These are phyloP conservation scores for Pachycephus smyrnensis DNA, from an alignment of 2,888 invertebrate species.

Conservation along the genomic window DNA sequence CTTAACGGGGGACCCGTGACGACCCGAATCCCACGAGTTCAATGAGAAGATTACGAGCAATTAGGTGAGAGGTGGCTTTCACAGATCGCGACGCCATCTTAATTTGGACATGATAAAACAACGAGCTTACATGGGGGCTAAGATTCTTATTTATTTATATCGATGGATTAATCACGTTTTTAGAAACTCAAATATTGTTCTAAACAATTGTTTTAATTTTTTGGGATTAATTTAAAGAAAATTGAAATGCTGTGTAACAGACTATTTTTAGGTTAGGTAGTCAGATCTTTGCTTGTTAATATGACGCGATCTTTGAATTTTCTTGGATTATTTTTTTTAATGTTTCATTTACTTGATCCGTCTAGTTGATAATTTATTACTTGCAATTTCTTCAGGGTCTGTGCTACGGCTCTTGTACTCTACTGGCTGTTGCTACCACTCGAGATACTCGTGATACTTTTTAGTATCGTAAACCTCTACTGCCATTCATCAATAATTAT, in stretches of 20 bases:
- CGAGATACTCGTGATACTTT: not conserved
- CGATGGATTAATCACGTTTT: not conserved
- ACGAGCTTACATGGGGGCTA: not conserved
- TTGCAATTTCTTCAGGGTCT: not conserved
- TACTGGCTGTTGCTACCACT: not conserved
- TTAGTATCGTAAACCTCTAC: not conserved
- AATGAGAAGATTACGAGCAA: not conserved
- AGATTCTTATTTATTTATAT: not conserved
- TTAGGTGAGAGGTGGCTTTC: not conserved
- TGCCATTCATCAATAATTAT: not conserved
- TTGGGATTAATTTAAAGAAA: not conserved
- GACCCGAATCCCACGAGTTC: constrained; percentile 9
- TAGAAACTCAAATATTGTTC: not conserved
- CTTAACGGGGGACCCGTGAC: not conserved
- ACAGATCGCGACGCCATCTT: not conserved
- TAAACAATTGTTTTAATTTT: not conserved
- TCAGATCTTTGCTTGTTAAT: not conserved
- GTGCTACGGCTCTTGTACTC: not conserved
- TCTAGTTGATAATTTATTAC: not conserved
- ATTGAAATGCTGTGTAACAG: not conserved
- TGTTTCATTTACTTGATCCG: too few species aligned
- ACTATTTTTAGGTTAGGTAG: not conserved
- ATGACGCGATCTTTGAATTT: not conserved
- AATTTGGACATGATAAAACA: not conserved
- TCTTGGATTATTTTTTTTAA: too few species aligned